Evolutionary conservation across 2,888 invertebrate species (phyloP), one percentile per base, ranked within the genome.

Genomic region (Pilophorus perplexus): DNA sequence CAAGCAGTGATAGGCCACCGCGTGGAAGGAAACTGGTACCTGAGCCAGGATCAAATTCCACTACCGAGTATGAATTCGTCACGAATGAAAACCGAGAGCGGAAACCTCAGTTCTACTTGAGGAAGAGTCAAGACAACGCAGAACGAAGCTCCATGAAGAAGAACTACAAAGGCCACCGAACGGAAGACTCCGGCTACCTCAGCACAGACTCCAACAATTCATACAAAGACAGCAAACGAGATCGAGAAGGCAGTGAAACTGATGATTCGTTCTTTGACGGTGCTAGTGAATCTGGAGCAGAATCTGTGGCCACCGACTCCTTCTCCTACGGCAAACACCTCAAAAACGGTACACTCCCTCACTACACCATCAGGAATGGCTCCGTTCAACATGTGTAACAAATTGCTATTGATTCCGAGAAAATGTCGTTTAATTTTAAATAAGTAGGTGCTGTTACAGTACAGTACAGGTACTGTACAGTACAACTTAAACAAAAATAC

Each of bases 231-330:
- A 74, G 14, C 1, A 44, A 14, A 8, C 5, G 14, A 5, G 69
- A 73, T 79, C 76, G 79, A 12, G 75, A 82, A 71, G 82, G 84
- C 73, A 84, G 88, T 77, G 89, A 84, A 74, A 89, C 89, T 69
- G 90, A 89, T 69, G 89, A 89, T 75, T 87, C 86, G n/a, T 83
- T 85, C 69, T 86, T 86, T 37, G 90, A 90, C 74, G 90, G 87
- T 6, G 84, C 88, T 70, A 90, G 90, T 78, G 91, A 91, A 78
- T 91, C 90, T 22, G 91, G 91, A 0, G 91, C 88, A 2, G 91
- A 91, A 75, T 91, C 90, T 78, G 81, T 90, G 25, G 91, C 90
- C 74, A 91, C 91, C 0, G 90, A 91, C 78, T 91, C 90, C 2
- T 90, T 91, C 40, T 88, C 90, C 75, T 90, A 90, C 73, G 89